These are phyloP conservation scores for Rhynchonycteris naso DNA, from an alignment of 2,797 vertebrate genomes.

Conservation along the genomic window DNA sequence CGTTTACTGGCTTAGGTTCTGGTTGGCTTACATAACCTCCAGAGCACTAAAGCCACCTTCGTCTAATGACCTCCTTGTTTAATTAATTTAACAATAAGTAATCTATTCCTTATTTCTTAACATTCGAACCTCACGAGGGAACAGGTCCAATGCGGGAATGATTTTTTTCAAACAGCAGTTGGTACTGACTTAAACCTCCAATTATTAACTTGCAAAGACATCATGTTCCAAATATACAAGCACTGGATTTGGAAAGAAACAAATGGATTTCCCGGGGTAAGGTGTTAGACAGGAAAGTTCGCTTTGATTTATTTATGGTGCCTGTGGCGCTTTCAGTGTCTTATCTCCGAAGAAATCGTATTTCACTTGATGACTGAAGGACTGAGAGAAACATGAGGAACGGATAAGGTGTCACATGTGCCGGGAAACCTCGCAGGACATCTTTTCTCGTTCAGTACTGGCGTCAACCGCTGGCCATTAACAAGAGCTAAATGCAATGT, in stretches of 20 bases:
- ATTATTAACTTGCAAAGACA: neutral
- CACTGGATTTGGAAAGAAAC: neutral
- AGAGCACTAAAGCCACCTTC: neutral
- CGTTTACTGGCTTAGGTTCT: neutral
- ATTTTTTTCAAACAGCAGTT: slow-evolving; percentile 5
- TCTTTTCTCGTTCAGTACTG: slow-evolving; percentile 48
- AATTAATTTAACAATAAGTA: neutral
- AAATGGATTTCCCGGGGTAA: slow-evolving; percentile 16
- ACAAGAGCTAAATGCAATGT: slow-evolving; percentile 49
- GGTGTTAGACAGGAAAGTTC: neutral
- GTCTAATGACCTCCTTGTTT: neutral
- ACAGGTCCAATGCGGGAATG: neutral
- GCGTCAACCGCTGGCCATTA: slow-evolving; percentile 56
- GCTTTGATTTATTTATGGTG: neutral
- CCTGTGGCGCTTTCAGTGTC: neutral
- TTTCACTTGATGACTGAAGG: slow-evolving; percentile 39
- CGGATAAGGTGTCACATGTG: neutral
- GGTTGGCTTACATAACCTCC: neutral
- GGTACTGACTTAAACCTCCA: neutral
- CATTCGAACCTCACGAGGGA: neutral
- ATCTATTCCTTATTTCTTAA: neutral
- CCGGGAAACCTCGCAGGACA: neutral
- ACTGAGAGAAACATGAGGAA: slow-evolving; percentile 36
- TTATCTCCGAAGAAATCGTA: slow-evolving; percentile 34
- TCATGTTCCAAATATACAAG: slow-evolving; percentile 17